Base-by-base conservation (phyloP, 2,888 invertebrate species). In the Proisotoma minuta region DNA sequence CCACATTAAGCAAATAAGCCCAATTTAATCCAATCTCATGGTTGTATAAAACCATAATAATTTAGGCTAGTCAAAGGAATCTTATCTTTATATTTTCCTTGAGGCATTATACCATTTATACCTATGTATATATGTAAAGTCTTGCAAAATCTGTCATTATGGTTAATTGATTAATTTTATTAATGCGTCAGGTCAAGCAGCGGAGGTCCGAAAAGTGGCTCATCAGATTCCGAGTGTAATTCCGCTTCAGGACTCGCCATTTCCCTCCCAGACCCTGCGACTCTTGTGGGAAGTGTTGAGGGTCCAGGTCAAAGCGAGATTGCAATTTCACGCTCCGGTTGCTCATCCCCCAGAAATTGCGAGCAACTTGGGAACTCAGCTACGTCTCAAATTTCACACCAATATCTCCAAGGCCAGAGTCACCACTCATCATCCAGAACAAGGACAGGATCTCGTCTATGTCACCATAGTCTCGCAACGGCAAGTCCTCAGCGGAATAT, bases 371-470 rank as follows among this genome's bases (percentile, higher is more conserved):
- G 18, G 43, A 4, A 20, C 18, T 12, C 43, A 4, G 4, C 15
- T 43, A 15, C 15, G 43, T 5, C 10, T 15, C 43, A 5, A 43
- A 43, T 29, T 29, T 49, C 52, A 52, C 39, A 23, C 47, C 5
- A 56, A 1, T 22, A 39, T 5, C 5, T 51, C 12, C 60, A 64
- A 24, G n/a, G 18, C 1, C 40, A 49, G 24, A 59, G 56, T 23
- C 58, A 52, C n/a, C 64, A 59, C 50, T 68, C 60, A 43, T 62
- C 60, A 8, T 62, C 68, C 10, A 56, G 70, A 23, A 65, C 63
- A 62, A 62, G 70, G 29, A 74, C 73, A 2, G 73, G 73, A 23
- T 74, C 73, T 18, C 58, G 73, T 26, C 66, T 74, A 8, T 74
- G 73, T 50, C 69, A 74, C 62, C 73, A 74, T 59, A 74, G 71